A percentile compares a stretch with the other conserved stretches of the same genome.
Evolutionary conservation across 1,140 invertebrate genomes (phyloP).

Genomic region (Odontomachus brunneus): DNA sequence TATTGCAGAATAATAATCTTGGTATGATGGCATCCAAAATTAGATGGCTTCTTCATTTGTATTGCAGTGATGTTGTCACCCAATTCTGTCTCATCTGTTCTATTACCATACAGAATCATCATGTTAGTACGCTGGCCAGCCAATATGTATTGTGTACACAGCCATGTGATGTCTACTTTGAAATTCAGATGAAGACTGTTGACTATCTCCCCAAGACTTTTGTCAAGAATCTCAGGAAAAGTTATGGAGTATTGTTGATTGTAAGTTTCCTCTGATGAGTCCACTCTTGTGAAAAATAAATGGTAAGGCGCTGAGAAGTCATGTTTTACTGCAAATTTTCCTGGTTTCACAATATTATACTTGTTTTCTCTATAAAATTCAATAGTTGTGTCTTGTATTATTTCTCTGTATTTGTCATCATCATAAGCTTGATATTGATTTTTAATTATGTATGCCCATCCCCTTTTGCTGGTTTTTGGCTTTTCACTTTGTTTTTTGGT

Average conservation of each 20-base stretch:
- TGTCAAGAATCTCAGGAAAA: constrained; percentile 91
- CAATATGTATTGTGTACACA: constrained; percentile 92
- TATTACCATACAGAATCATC: constrained; percentile 91
- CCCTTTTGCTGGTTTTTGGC: not conserved
- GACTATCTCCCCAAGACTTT: constrained; percentile 90
- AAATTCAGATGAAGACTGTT: constrained; percentile 95
- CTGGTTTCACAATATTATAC: constrained; percentile 75
- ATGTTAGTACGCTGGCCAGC: constrained; percentile 88
- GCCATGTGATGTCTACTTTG: constrained; percentile 95
- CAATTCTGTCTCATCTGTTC: constrained; percentile 86
- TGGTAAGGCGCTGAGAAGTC: constrained; percentile 90
- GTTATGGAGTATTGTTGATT: constrained; percentile 88
- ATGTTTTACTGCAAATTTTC: constrained; percentile 89
- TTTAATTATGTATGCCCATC: too few relatives aligned
- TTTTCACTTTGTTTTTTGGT: constrained; percentile 8
- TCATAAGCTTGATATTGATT: constrained; percentile 26
- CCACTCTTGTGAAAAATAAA: constrained; percentile 92
- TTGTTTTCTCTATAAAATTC: constrained; percentile 74
- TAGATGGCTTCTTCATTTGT: constrained; percentile 90
- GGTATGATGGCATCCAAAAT: constrained; percentile 96
- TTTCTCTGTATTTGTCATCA: constrained; percentile 54
- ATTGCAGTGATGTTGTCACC: constrained; percentile 88
- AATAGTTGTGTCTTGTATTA: too few relatives aligned
- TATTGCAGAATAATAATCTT: constrained; percentile 96
- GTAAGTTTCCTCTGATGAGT: constrained; percentile 87